Percentiles rank a stretch among this genome's conserved stretches.
These are phyloP conservation scores for Drosophila pruinosa DNA, from an alignment of 1,140 invertebrate species.

Conservation along the genomic window DNA sequence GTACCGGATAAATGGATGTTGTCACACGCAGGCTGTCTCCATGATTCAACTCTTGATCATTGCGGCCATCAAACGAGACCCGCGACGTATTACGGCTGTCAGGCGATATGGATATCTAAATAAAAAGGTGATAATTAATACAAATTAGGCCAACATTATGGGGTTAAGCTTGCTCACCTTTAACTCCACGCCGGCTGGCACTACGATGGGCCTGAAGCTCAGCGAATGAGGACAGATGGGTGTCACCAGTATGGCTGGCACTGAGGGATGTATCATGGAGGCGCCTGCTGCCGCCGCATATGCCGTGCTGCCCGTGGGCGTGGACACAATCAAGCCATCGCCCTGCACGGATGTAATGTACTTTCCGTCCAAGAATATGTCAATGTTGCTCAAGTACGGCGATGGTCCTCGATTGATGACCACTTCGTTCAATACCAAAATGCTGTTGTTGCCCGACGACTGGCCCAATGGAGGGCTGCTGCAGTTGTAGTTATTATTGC, in stretches of 20 bases:
- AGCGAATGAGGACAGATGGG: slow-evolving; percentile 98
- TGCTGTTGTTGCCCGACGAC: slow-evolving; percentile 54
- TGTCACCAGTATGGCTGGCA: slow-evolving; percentile 98
- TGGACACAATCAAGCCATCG: slow-evolving; percentile 96
- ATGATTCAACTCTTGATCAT: slow-evolving; percentile 94
- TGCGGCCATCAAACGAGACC: slow-evolving; percentile 98
- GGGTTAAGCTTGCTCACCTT: slow-evolving; percentile 86
- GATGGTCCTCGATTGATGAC: slow-evolving; percentile 97
- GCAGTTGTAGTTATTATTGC: slow-evolving; percentile 20
- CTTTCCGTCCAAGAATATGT: slow-evolving; percentile 96
- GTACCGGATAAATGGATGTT: slow-evolving; percentile 97
- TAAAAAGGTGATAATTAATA: neutral
- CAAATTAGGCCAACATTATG: neutral
- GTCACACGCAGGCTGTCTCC: slow-evolving; percentile 97
- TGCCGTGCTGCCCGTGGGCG: slow-evolving; percentile 97
- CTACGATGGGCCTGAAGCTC: slow-evolving; percentile 97
- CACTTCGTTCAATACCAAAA: slow-evolving; percentile 95
- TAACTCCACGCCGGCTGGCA: slow-evolving; percentile 97
- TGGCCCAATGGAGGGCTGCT: too few relatives aligned
- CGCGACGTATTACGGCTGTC: slow-evolving; percentile 97
- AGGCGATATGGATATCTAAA: slow-evolving; percentile 95
- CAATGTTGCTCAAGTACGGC: slow-evolving; percentile 97
- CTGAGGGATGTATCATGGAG: slow-evolving; percentile 98
- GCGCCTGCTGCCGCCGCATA: slow-evolving; percentile 98
- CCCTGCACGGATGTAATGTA: slow-evolving; percentile 98